These are phyloP conservation scores for Eilema depressum DNA, from an alignment of 2,888 invertebrate genomes.

Conservation along the genomic window DNA sequence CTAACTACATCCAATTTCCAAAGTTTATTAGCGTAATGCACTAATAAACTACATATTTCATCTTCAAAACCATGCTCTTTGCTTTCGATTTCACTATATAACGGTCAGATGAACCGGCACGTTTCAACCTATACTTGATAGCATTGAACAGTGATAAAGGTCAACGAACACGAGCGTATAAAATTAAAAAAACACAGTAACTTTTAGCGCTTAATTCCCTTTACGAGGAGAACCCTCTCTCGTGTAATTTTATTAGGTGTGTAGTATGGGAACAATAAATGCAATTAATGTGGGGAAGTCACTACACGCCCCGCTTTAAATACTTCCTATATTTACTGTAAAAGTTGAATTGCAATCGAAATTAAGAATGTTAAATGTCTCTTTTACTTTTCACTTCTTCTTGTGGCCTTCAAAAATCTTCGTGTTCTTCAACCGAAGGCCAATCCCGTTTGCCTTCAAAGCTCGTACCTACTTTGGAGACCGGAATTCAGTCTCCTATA, in stretches of 20 bases:
- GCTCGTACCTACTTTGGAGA: too few relatives aligned
- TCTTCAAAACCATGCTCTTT: background rate
- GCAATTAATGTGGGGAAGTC: background rate
- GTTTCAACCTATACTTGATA: background rate
- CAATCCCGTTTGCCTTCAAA: too few relatives aligned
- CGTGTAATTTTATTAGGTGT: slow-evolving; percentile 4
- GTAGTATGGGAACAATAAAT: background rate
- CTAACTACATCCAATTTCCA: too few relatives aligned
- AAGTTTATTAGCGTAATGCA: too few relatives aligned
- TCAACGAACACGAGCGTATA: slow-evolving; percentile 4
- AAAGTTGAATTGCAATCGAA: background rate
- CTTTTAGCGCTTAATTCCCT: background rate
- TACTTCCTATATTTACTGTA: background rate
- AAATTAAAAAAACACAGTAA: slow-evolving; percentile 1
- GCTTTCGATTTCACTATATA: background rate
- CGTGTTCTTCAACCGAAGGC: too few relatives aligned
- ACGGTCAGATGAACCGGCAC: background rate
- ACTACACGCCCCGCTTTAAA: background rate
- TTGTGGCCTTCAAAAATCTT: too few relatives aligned
- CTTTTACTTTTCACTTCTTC: too few relatives aligned
- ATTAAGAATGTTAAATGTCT: background rate
- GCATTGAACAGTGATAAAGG: slow-evolving; percentile 5
- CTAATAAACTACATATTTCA: background rate
- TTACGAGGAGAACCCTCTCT: background rate
- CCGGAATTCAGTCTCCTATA: too few relatives aligned